phyloP scores from a whole-genome alignment of 2,113 vertebrate genomes.

The Triplophysa tibetana region DNA sequence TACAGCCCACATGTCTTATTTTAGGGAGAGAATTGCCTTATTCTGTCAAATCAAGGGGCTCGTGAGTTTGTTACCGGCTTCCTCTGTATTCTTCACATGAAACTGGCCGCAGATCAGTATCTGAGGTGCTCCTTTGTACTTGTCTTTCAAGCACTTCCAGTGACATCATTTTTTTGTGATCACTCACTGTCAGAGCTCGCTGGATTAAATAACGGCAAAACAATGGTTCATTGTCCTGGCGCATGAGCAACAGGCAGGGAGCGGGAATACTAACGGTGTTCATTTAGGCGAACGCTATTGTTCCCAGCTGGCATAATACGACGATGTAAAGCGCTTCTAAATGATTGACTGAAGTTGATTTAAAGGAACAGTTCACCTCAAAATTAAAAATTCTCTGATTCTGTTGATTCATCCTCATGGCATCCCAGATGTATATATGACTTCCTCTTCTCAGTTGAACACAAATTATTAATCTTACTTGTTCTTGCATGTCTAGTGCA shows the following conservation, averaged over 20 bases:
- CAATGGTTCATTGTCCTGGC: slow-evolving; percentile 70
- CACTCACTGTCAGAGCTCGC: slow-evolving; percentile 67
- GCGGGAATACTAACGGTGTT: slow-evolving; percentile 51
- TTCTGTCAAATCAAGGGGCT: background rate
- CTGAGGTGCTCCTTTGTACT: slow-evolving; percentile 70
- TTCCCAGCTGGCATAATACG: slow-evolving; percentile 36
- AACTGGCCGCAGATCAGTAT: slow-evolving; percentile 66
- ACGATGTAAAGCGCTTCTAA: slow-evolving; percentile 37
- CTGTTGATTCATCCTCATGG: too few species aligned
- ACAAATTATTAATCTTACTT: too few species aligned
- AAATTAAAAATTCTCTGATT: too few species aligned
- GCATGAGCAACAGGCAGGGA: slow-evolving; percentile 61
- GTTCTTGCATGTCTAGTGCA: too few species aligned
- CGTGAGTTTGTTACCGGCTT: slow-evolving; percentile 32
- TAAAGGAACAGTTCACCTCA: too few species aligned
- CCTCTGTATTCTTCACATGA: slow-evolving; percentile 53
- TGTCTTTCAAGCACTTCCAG: slow-evolving; percentile 61
- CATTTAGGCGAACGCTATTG: slow-evolving; percentile 41
- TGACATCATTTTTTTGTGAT: slow-evolving; percentile 75
- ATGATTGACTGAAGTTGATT: background rate
- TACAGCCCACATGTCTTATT: background rate
- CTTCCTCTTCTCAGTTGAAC: too few species aligned
- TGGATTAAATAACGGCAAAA: slow-evolving; percentile 70
- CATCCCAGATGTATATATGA: too few species aligned
- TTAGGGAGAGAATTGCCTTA: background rate